These are phyloP conservation scores for Hipparchia semele DNA, from an alignment of 2,888 invertebrate species.

Conservation along the genomic window DNA sequence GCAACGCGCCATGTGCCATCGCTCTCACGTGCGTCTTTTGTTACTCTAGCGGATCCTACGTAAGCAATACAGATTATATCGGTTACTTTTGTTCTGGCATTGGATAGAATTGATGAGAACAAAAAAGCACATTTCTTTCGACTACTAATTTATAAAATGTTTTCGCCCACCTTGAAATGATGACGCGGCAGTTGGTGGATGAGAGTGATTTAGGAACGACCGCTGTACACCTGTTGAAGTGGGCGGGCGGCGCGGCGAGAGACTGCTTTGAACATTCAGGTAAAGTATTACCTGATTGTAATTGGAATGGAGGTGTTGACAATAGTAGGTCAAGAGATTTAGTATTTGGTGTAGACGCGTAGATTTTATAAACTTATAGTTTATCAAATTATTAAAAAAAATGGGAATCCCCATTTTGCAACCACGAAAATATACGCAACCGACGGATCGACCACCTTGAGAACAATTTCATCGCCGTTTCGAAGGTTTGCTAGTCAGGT, in stretches of 20 bases:
- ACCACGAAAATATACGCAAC: too few species aligned
- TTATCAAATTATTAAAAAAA: too few species aligned
- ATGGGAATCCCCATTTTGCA: too few species aligned
- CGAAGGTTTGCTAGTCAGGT: too few species aligned
- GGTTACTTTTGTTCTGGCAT: not conserved
- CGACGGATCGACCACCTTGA: too few species aligned
- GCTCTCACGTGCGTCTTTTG: not conserved
- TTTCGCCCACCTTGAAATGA: slow-evolving; percentile 44
- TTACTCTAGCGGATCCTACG: not conserved
- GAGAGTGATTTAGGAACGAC: slow-evolving; percentile 56
- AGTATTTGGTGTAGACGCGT: too few species aligned
- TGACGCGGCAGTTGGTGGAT: slow-evolving; percentile 46
- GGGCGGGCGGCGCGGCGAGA: slow-evolving; percentile 62
- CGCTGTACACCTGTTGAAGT: slow-evolving; percentile 69
- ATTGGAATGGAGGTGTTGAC: slow-evolving; percentile 18
- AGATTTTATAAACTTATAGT: too few species aligned
- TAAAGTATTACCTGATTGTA: slow-evolving; percentile 30
- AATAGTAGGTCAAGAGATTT: slow-evolving; percentile 18
- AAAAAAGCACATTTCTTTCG: slow-evolving; percentile 17
- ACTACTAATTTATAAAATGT: slow-evolving; percentile 21
- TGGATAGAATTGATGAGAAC: not conserved
- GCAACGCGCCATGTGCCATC: not conserved
- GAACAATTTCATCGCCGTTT: too few species aligned
- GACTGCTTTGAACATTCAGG: slow-evolving; percentile 43
- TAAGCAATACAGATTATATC: not conserved